These are phyloP conservation scores for Montifringilla adamsi DNA, from an alignment of 2,113 vertebrate species.

Conservation along the genomic window DNA sequence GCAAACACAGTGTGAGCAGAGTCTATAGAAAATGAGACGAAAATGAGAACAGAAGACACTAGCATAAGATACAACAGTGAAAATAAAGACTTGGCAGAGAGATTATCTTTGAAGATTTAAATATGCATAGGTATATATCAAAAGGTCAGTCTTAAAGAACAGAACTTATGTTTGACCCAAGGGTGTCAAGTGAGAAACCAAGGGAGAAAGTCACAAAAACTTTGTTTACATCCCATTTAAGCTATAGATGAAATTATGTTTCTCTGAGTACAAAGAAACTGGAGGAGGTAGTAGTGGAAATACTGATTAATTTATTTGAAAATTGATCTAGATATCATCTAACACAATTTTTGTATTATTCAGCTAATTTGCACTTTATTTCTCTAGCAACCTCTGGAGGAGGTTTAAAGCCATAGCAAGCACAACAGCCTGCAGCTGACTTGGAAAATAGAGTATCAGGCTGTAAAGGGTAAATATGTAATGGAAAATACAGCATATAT, in stretches of 20 bases:
- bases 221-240: not conserved
- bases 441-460: not conserved
- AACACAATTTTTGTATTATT: not conserved
- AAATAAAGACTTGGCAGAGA: not conserved
- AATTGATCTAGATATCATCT: not conserved
- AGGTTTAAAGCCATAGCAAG: not conserved
- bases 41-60: not conserved
- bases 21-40: not conserved
- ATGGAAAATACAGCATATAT: not conserved
- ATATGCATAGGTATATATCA: not conserved
- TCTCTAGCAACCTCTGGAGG: constrained; percentile 39
- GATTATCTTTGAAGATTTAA: not conserved
- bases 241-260: not conserved
- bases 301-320: not conserved
- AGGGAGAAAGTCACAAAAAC: not conserved
- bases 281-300: not conserved
- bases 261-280: not conserved
- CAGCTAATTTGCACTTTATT: not conserved
- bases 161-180: not conserved
- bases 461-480: not conserved
- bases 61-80: not conserved
- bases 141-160: not conserved
- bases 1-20: not conserved
- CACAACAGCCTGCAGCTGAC: not conserved
- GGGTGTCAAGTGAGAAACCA: not conserved